These are phyloP conservation scores for Drosophila lowei DNA, from an alignment of 1,140 invertebrate genomes.

Conservation along the genomic window DNA sequence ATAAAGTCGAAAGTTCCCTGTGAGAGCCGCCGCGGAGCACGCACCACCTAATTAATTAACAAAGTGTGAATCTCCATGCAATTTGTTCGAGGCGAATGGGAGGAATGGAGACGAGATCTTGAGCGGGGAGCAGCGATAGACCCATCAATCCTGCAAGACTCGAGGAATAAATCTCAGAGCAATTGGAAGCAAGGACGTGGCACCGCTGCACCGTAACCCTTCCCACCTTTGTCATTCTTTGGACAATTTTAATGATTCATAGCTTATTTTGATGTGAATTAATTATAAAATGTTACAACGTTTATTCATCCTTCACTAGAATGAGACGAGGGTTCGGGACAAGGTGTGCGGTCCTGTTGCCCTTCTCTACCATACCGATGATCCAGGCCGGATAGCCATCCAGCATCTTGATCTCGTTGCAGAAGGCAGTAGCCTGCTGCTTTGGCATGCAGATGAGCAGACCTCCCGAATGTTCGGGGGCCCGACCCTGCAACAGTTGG, in stretches of 20 bases:
- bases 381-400: constrained; percentile 99
- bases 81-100: constrained; percentile 39
- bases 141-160: neutral
- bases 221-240: too few relatives aligned
- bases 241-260: too few relatives aligned
- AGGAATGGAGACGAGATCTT: too few relatives aligned
- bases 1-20: constrained; percentile 61
- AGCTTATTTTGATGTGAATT: too few relatives aligned
- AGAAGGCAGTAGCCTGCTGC: constrained; percentile 97
- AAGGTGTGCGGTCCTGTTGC: constrained; percentile 96
- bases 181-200: too few relatives aligned
- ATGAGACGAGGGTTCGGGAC: constrained; percentile 99
- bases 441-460: constrained; percentile 96
- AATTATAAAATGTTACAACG: too few relatives aligned
- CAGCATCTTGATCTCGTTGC: constrained; percentile 98
- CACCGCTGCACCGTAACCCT: too few relatives aligned
- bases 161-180: too few relatives aligned
- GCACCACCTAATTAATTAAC: constrained; percentile 73
- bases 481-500: constrained; percentile 95
- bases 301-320: constrained; percentile 87
- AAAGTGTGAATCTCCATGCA: constrained; percentile 64
- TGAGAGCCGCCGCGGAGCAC: constrained; percentile 24
- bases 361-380: constrained; percentile 99
- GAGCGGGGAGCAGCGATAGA: neutral
- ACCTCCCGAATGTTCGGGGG: constrained; percentile 94